Conservation (phyloP, 2,113 vertebrate genomes). For the Aramus guarauna region DNA sequence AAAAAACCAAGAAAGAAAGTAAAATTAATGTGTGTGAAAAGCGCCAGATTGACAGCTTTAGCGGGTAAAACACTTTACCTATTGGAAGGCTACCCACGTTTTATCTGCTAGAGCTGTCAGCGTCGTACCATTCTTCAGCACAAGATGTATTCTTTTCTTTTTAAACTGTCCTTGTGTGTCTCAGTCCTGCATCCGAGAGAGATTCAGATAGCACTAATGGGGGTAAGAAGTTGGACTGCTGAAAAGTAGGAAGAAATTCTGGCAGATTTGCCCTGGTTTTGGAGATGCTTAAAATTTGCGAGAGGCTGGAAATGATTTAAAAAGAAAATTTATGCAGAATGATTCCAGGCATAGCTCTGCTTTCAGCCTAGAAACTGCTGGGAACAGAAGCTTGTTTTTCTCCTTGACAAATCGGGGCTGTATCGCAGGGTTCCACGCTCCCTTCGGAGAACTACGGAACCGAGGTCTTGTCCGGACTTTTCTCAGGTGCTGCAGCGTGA, state of each 20-base stretch:
- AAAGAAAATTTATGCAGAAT: background rate
- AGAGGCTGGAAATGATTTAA: background rate
- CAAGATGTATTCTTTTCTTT: background rate
- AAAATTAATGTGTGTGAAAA: background rate
- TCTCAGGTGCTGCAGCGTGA: background rate
- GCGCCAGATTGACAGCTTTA: background rate
- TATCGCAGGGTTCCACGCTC: background rate
- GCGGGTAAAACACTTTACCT: background rate
- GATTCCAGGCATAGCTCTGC: background rate
- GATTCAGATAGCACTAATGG: background rate
- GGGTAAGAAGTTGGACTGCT: background rate
- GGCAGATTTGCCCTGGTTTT: background rate
- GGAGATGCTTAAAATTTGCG: background rate
- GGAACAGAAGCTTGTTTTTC: background rate
- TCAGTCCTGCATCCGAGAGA: background rate
- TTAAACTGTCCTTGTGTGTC: background rate
- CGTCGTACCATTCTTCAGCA: background rate
- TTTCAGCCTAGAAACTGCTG: background rate
- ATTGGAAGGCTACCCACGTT: background rate
- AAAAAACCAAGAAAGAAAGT: background rate
- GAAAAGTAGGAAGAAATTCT: background rate
- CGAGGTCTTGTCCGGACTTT: background rate
- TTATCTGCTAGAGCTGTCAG: slow-evolving; percentile 12
- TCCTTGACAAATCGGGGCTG: background rate
- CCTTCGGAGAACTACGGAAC: background rate